Base-by-base conservation (phyloP, 1,140 invertebrate species). In the Campoletis sonorensis region DNA sequence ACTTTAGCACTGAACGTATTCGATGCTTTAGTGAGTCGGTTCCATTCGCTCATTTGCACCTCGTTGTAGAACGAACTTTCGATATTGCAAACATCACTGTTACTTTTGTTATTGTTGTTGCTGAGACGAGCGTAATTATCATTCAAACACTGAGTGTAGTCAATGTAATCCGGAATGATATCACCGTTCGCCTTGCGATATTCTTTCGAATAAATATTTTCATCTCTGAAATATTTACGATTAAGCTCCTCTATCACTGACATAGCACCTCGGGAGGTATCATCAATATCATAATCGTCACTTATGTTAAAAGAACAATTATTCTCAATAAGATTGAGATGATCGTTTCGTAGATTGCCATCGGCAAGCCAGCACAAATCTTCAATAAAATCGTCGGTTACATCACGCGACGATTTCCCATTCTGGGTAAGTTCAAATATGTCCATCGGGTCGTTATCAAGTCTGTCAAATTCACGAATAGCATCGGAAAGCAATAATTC, bases 401-500 rank as follows among this genome's bases (percentile, higher is more conserved):
- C 0, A 64, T 26, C 10, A 13, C 61, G 21, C 21, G 11, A 64
- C 7, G 61, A 0, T 26, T 64, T 23, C 0, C 23, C 54, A 18
- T 77, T 15, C 10, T 30, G 27, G 40, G 33, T 27, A 16, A 33
- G 64, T 45, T 80, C 68, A 26, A 33, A 37, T 1, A 33, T 26
- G 23, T 26, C 27, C 30, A 54, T 40, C 21, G 37, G 77, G 0
- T 54, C 23, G 0, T 33, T 58, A 1, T 85, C 75, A 21, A 80
- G 76, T 18, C 27, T n/a, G 0, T 51, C 37, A 37, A 81, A 80
- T n/a, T 85, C 68, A 26, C 11, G 79, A n/a, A 79, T 54, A 0
- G 79, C 79, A 1, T 80, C 80, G 26, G 30, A 73, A 5, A 84
- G 13, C 3, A 85, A 18, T 7, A 86, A 64, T 26, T 87, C 82